Evolutionary conservation across 2,888 invertebrate species (phyloP).

Genomic region (Globia sparganii): DNA sequence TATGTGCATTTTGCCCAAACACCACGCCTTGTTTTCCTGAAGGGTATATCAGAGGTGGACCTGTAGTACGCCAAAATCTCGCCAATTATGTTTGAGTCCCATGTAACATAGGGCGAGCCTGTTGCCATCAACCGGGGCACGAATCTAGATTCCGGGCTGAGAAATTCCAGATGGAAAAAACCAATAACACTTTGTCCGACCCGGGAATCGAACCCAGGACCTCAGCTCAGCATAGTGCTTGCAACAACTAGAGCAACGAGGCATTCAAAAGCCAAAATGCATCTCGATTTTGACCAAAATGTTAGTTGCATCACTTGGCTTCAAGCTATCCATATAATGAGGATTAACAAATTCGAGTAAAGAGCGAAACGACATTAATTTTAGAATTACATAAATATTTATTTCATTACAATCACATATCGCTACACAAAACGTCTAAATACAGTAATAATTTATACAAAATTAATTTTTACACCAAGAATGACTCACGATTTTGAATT

Average conservation of each 20-base stretch:
- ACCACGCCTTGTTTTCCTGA: neutral
- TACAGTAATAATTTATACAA: constrained; percentile 42
- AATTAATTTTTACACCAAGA: constrained; percentile 15
- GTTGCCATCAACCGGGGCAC: neutral
- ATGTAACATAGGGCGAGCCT: neutral
- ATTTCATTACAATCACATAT: constrained; percentile 44
- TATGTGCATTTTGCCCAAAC: neutral
- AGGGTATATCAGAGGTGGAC: neutral
- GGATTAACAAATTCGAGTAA: constrained; percentile 41
- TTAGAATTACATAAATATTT: constrained; percentile 37
- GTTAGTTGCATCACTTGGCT: neutral
- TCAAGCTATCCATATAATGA: constrained; percentile 1
- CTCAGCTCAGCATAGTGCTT: neutral
- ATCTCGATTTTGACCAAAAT: neutral
- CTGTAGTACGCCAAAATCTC: neutral
- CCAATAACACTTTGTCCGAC: neutral
- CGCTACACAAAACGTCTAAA: constrained; percentile 36
- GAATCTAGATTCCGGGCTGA: neutral
- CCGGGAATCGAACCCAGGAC: neutral
- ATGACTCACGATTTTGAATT: constrained; percentile 36
- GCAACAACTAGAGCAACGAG: neutral
- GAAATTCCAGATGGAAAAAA: neutral
- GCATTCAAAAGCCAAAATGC: neutral
- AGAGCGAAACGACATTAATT: constrained; percentile 54
- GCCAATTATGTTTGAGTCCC: neutral